Percentiles rank a stretch among this genome's conserved stretches.
Evolutionary conservation across 2,113 vertebrate species (phyloP).

Genomic region (Hemicordylus capensis): DNA sequence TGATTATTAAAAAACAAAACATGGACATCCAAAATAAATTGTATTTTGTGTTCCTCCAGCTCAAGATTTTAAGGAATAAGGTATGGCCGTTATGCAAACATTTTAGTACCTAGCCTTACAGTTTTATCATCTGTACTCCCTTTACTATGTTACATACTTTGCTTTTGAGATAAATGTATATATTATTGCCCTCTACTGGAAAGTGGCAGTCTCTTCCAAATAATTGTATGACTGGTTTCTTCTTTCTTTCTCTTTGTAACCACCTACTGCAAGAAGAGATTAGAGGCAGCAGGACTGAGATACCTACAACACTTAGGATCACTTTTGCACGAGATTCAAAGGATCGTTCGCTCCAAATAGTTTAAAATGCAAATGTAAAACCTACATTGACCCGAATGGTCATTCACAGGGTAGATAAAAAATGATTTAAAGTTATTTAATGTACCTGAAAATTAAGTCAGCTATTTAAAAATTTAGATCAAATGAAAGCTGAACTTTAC

Average conservation of each 20-base stretch:
- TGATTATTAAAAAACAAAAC: not conserved
- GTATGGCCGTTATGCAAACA: not conserved
- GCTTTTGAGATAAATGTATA: constrained; percentile 37
- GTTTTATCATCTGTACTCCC: not conserved
- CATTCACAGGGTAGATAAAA: not conserved
- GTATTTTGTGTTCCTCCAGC: not conserved
- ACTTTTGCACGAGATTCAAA: not conserved
- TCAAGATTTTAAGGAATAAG: not conserved
- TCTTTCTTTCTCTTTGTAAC: not conserved
- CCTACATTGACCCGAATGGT: not conserved
- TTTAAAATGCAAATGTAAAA: not conserved
- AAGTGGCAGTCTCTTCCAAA: constrained; percentile 43
- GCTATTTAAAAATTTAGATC: too few relatives aligned
- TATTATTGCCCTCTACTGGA: constrained; percentile 40
- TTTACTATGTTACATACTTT: constrained; percentile 1
- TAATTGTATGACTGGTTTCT: constrained; percentile 4
- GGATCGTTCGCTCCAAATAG: not conserved
- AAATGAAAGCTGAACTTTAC: too few relatives aligned
- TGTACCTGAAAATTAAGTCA: too few relatives aligned
- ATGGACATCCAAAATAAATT: not conserved
- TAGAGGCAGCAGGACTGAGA: not conserved
- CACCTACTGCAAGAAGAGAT: not conserved
- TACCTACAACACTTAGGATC: not conserved
- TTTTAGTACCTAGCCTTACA: not conserved
- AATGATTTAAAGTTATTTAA: too few relatives aligned